Percentiles rank a stretch among this genome's conserved stretches.
Evolutionary conservation across 2,113 vertebrate species (phyloP).

Genomic region (Aythya baeri): DNA sequence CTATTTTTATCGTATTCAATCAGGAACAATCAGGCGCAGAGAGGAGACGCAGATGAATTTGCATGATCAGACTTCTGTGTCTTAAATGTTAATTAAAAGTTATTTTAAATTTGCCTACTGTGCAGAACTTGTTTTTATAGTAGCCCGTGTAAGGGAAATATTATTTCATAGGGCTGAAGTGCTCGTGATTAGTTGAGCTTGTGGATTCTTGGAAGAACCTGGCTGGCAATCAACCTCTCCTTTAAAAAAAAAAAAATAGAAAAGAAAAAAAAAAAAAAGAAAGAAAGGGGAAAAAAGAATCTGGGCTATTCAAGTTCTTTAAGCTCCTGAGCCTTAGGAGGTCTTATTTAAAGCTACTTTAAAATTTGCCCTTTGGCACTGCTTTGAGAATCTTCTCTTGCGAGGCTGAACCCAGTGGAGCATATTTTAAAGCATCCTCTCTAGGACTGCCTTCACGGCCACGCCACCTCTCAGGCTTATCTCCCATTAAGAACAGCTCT

Average conservation of each 20-base stretch:
- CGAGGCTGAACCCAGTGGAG: neutral
- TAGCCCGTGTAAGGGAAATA: slow-evolving; percentile 58
- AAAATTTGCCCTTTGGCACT: slow-evolving; percentile 70
- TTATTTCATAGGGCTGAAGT: slow-evolving; percentile 55
- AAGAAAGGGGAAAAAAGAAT: neutral
- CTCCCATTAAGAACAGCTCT: neutral
- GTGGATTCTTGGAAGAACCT: slow-evolving; percentile 43
- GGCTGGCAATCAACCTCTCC: slow-evolving; percentile 46
- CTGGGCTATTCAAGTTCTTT: slow-evolving; percentile 54
- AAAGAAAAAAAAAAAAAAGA: too few relatives aligned
- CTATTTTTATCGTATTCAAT: slow-evolving; percentile 75
- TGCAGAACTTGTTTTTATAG: slow-evolving; percentile 68
- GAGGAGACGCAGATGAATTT: slow-evolving; percentile 63
- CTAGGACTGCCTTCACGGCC: neutral
- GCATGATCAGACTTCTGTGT: slow-evolving; percentile 67
- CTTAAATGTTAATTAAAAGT: slow-evolving; percentile 75
- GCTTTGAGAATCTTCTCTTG: slow-evolving; percentile 45
- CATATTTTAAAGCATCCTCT: slow-evolving; percentile 16
- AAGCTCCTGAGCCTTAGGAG: slow-evolving; percentile 66
- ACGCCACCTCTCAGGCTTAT: neutral
- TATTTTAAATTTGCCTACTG: slow-evolving; percentile 63
- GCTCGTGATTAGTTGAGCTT: slow-evolving; percentile 50
- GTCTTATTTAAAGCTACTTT: slow-evolving; percentile 74
- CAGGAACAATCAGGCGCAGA: slow-evolving; percentile 75
- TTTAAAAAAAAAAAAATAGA: neutral